Evolutionary conservation across 2,888 invertebrate genomes (phyloP), one percentile per base, ranked within the genome.

Genomic region (Agriopis leucophaearia): DNA sequence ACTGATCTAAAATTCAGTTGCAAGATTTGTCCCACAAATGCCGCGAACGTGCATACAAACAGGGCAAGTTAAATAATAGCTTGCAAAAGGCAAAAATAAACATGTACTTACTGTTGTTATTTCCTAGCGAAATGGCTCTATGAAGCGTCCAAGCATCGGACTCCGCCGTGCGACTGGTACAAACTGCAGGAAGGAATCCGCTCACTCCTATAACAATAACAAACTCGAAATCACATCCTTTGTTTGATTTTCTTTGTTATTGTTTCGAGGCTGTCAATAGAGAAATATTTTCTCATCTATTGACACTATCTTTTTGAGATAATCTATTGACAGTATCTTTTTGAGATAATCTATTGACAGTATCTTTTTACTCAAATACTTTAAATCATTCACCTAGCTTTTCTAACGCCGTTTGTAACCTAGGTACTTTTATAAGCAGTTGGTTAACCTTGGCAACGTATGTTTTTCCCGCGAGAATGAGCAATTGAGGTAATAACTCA

Each of bases 61-160:
- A n/a, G n/a, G n/a, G n/a, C n/a, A n/a, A n/a, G n/a, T n/a, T n/a
- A n/a, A n/a, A n/a, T n/a, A n/a, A n/a, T n/a, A n/a, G n/a, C n/a
- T 2, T 13, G n/a, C 45, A 45, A 38, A 4, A 36, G 8, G n/a
- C 6, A 54, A 38, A n/a, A 16, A 54, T 5, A 54, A 27, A 27
- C 27, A 27, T 27, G 27, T 27, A 36, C 86, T 86, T 70, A 89
- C 89, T 77, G 60, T 81, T 88, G 66, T 83, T 87, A 66, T 84
- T 87, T 18, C 86, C 82, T n/a, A 96, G 85, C 1, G 95, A 94
- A 16, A 96, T 92, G 55, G 96, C 95, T 62, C 96, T 95, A 80
- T 98, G 98, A 60, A 98, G 87, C 13, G 98, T 98, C 98, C 98
- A 98, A 5, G 98, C 97, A 91, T 98, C 98, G 0, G 97, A 97